Evolutionary conservation across 2,797 vertebrate genomes (phyloP).

Genomic region (Steatocranus sp.): DNA sequence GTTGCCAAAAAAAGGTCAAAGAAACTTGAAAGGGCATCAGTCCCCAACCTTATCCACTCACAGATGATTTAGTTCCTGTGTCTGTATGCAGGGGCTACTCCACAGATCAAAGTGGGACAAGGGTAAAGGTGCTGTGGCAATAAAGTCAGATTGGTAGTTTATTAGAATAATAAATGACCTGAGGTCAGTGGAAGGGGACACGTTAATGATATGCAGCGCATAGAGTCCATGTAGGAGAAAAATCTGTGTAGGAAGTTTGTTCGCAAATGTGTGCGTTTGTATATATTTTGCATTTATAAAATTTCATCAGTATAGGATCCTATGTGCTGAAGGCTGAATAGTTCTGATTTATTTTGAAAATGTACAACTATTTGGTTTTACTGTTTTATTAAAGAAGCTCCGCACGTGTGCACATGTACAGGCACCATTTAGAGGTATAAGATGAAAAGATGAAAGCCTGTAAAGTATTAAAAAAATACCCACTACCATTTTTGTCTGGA

Average conservation of each 20-base stretch:
- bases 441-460: background rate
- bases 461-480: background rate
- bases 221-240: background rate
- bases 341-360: background rate
- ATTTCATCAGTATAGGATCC: background rate
- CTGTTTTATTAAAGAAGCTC: background rate
- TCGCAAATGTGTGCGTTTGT: rapidly evolving
- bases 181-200: background rate
- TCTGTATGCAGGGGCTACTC: background rate
- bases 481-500: background rate
- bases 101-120: slow-evolving; percentile 29
- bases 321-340: background rate
- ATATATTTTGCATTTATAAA: background rate
- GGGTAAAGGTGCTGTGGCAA: background rate
- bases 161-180: slow-evolving; percentile 31
- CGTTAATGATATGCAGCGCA: slow-evolving; percentile 4
- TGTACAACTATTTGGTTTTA: background rate
- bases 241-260: background rate
- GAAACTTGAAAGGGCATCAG: slow-evolving; percentile 49
- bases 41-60: slow-evolving; percentile 38
- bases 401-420: rapidly evolving
- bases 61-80: slow-evolving; percentile 42
- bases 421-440: background rate
- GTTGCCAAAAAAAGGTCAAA: slow-evolving; percentile 32
- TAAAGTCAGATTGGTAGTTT: slow-evolving; percentile 27